phyloP scores from a whole-genome alignment of 1,140 invertebrate genomes.

The Cephus cinctus region DNA sequence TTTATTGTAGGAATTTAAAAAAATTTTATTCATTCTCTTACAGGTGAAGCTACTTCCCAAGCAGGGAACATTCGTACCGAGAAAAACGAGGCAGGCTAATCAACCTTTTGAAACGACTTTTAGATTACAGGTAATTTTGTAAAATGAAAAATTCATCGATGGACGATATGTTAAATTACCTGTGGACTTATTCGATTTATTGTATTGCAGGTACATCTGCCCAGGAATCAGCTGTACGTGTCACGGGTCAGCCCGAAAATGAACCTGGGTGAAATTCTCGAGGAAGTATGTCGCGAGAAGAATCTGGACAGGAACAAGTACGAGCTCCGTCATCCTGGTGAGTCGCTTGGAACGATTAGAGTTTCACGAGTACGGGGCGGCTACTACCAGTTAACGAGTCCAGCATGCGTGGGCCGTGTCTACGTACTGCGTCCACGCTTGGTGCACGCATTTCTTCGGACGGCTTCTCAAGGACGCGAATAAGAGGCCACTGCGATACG shows the following conservation, averaged over 20 bases:
- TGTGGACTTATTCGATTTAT: too few relatives aligned
- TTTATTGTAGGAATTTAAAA: too few relatives aligned
- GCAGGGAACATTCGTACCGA: conserved; percentile 51
- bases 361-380: too few relatives aligned
- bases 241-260: conserved; percentile 69
- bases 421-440: too few relatives aligned
- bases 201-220: conserved; percentile 70
- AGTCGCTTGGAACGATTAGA: too few relatives aligned
- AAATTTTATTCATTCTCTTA: conserved; percentile 47
- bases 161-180: too few relatives aligned
- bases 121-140: conserved; percentile 66
- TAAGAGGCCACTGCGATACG: too few relatives aligned
- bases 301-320: conserved; percentile 73
- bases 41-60: conserved; percentile 65
- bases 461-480: too few relatives aligned
- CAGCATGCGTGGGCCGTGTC: too few relatives aligned
- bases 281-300: conserved; percentile 78
- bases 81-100: conserved; percentile 44
- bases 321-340: conserved; percentile 77
- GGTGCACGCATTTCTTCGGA: too few relatives aligned
- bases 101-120: conserved; percentile 77
- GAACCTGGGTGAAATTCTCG: conserved; percentile 66
- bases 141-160: too few relatives aligned
- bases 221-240: conserved; percentile 79
- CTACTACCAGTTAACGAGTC: too few relatives aligned